Evolutionary conservation across 2,888 invertebrate species (phyloP).

Genomic region (Drosophila sordidapex): DNA sequence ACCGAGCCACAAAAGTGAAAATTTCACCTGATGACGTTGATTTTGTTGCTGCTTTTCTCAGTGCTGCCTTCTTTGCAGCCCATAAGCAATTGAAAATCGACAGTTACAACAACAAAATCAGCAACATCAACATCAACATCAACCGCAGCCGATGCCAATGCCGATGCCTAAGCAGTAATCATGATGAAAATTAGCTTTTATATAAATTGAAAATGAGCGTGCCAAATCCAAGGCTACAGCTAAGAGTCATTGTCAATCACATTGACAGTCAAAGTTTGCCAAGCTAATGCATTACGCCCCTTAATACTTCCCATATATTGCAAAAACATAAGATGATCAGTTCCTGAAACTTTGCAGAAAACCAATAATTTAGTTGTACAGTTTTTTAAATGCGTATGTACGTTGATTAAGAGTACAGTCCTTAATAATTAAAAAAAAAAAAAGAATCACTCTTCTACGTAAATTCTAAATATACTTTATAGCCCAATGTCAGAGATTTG

Average conservation of each 20-base stretch:
- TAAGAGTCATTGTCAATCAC: slow-evolving; percentile 29
- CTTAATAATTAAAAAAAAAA: neutral
- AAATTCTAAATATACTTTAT: neutral
- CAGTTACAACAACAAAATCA: slow-evolving; percentile 32
- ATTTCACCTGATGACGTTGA: slow-evolving; percentile 56
- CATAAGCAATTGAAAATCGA: slow-evolving; percentile 56
- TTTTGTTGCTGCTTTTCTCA: slow-evolving; percentile 2
- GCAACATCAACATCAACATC: slow-evolving; percentile 30
- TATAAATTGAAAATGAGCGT: slow-evolving; percentile 68
- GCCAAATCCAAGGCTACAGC: slow-evolving; percentile 41
- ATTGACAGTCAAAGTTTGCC: slow-evolving; percentile 4
- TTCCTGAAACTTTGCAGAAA: neutral
- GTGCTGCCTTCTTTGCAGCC: slow-evolving; percentile 37
- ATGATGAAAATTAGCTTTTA: slow-evolving; percentile 54
- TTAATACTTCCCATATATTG: neutral
- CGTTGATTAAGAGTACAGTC: neutral
- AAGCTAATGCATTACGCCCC: neutral
- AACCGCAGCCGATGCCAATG: slow-evolving; percentile 19
- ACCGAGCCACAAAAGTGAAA: slow-evolving; percentile 70
- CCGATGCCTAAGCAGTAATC: slow-evolving; percentile 30
- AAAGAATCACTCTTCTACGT: neutral
- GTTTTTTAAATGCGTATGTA: neutral
- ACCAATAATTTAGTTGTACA: neutral
- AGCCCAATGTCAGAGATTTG: neutral
- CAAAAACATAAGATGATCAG: neutral